Conservation (phyloP, 2,797 vertebrate species). For the Tiaroga cobitis region DNA sequence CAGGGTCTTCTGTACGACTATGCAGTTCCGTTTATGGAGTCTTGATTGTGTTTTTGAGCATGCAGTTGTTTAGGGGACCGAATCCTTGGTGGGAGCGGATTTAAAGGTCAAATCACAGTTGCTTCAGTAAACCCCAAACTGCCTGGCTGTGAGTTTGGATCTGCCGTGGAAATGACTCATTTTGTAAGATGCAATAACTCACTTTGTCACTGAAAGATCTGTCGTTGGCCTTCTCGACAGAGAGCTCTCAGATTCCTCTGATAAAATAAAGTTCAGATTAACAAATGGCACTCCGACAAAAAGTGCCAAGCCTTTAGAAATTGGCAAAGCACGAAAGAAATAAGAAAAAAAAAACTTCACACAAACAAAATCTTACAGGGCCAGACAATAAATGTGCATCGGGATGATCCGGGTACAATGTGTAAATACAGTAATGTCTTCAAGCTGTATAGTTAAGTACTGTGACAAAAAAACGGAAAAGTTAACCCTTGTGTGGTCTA, state of each 20-base stretch:
- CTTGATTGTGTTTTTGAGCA: slow-evolving; percentile 17
- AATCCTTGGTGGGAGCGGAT: slow-evolving; percentile 37
- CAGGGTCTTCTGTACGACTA: slow-evolving; percentile 16
- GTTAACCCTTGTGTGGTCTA: no score
- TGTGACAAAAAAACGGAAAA: background rate
- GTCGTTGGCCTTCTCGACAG: slow-evolving; percentile 41
- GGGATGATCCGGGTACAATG: slow-evolving; percentile 24
- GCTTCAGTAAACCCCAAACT: slow-evolving; percentile 56
- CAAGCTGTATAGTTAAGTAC: background rate
- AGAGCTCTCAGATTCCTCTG: slow-evolving; percentile 32
- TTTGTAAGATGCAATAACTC: slow-evolving; percentile 47
- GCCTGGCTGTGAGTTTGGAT: slow-evolving; percentile 44
- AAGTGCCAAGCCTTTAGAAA: slow-evolving; percentile 29
- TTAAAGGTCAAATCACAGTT: slow-evolving; percentile 56
- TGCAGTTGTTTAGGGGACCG: slow-evolving; percentile 27
- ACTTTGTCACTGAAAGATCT: slow-evolving; percentile 50
- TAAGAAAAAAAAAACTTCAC: background rate
- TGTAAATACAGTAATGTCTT: slow-evolving; percentile 11
- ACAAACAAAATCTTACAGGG: background rate
- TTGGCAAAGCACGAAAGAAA: slow-evolving; percentile 20
- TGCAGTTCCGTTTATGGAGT: slow-evolving; percentile 7
- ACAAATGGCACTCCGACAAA: slow-evolving; percentile 26
- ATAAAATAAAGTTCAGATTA: slow-evolving; percentile 52
- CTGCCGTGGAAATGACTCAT: slow-evolving; percentile 51
- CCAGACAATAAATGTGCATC: slow-evolving; percentile 21